Evolutionary conservation across 2,888 invertebrate genomes (phyloP).

Genomic region (Gastrophysa polygoni): DNA sequence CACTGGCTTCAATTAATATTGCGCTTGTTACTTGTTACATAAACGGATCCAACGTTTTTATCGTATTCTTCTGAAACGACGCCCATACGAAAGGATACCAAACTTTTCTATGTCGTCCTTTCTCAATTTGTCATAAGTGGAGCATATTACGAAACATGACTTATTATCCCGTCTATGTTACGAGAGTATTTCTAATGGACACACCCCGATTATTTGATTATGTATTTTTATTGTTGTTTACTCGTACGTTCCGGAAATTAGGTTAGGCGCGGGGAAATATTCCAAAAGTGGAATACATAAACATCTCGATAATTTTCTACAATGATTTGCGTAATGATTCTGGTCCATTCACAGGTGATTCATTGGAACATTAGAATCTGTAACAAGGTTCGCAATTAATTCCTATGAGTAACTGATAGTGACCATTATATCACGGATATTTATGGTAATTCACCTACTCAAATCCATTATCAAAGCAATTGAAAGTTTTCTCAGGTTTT

Average conservation of each 20-base stretch:
- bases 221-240: slow-evolving; percentile 3
- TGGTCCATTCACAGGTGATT: not conserved
- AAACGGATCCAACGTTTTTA: too few species aligned
- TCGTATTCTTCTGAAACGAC: too few species aligned
- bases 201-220: slow-evolving; percentile 26
- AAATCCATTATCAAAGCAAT: too few species aligned
- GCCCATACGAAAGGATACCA: not conserved
- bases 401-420: too few species aligned
- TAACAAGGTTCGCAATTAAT: not conserved
- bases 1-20: too few species aligned
- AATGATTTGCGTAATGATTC: slow-evolving; percentile 7
- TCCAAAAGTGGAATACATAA: slow-evolving; percentile 4
- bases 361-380: not conserved
- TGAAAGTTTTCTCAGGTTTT: too few species aligned
- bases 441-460: too few species aligned
- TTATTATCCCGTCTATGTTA: too few species aligned
- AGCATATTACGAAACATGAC: slow-evolving; percentile 37
- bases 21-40: too few species aligned
- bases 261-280: slow-evolving; percentile 11
- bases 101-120: slow-evolving; percentile 5
- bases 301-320: slow-evolving; percentile 16
- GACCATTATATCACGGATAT: too few species aligned
- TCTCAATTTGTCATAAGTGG: slow-evolving; percentile 22
- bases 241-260: slow-evolving; percentile 13
- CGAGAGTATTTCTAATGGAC: slow-evolving; percentile 20